phyloP scores from a whole-genome alignment of 2,888 invertebrate species.

The Lycocerus yunnanus region DNA sequence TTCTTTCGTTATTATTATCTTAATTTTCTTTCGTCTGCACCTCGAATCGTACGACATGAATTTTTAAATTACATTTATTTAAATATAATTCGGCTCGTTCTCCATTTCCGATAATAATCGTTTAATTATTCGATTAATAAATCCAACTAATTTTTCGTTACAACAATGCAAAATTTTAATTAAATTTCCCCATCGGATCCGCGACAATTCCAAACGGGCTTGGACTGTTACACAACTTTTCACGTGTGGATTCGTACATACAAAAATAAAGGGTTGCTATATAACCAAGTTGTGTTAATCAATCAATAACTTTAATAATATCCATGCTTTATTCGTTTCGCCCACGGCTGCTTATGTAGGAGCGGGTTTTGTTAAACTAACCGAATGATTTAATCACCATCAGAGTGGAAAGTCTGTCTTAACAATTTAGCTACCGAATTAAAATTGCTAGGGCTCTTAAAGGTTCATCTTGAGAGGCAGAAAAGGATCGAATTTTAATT shows the following conservation, averaged over 20 bases:
- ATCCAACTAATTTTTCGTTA: too few relatives aligned
- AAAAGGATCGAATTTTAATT: constrained; percentile 24
- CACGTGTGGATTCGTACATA: constrained; percentile 14
- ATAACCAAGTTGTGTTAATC: constrained; percentile 50
- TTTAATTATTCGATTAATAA: background rate
- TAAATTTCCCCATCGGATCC: background rate
- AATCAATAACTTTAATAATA: constrained; percentile 56
- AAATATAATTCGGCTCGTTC: background rate
- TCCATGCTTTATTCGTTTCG: constrained; percentile 39
- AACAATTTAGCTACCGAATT: constrained; percentile 57
- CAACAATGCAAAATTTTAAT: too few relatives aligned
- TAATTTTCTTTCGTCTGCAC: constrained; percentile 19
- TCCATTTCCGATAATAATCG: background rate
- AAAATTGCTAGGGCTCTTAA: constrained; percentile 40
- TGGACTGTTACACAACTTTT: background rate
- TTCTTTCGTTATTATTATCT: constrained; percentile 23
- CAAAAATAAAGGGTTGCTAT: constrained; percentile 32
- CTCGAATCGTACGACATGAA: background rate
- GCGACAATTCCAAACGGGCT: background rate
- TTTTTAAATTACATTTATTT: background rate
- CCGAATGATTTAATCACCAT: constrained; percentile 57
- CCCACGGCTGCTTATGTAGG: constrained; percentile 49
- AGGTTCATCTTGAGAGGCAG: constrained; percentile 12
- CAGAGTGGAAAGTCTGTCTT: constrained; percentile 56
- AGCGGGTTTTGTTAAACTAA: constrained; percentile 55